phyloP scores from a whole-genome alignment of 1,140 invertebrate genomes.

The Cydia pomonella region DNA sequence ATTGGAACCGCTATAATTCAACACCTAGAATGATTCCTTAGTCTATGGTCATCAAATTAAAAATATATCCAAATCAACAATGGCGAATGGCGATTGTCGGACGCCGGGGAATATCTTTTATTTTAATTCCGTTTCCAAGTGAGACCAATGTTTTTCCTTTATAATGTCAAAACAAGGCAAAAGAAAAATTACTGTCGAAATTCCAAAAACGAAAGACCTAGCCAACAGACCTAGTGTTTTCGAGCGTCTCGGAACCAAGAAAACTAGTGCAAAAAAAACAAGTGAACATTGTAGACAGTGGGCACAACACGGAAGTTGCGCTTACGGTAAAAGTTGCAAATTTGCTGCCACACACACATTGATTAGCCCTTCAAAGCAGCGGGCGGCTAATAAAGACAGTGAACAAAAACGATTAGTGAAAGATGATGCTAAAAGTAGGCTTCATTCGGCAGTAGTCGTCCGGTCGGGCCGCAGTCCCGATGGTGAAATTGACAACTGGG shows the following conservation, averaged over 20 bases:
- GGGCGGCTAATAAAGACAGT: conserved; percentile 85
- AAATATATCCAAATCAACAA: conserved; percentile 41
- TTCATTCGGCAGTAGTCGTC: conserved; percentile 84
- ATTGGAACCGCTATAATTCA: not conserved
- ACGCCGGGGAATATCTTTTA: conserved; percentile 50
- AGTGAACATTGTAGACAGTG: conserved; percentile 88
- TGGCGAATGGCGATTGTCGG: conserved; percentile 38
- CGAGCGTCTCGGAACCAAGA: conserved; percentile 88
- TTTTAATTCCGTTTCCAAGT: conserved; percentile 50
- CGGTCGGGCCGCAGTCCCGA: conserved; percentile 83
- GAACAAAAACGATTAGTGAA: conserved; percentile 82
- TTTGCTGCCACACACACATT: conserved; percentile 87
- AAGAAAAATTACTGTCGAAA: conserved; percentile 88
- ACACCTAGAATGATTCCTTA: not conserved
- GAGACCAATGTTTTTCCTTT: conserved; percentile 73
- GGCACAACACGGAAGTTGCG: conserved; percentile 87
- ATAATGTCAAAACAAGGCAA: conserved; percentile 89
- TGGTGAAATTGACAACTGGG: conserved; percentile 87
- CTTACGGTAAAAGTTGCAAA: conserved; percentile 88
- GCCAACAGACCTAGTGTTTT: conserved; percentile 87
- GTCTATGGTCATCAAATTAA: conserved; percentile 16
- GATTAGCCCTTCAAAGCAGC: conserved; percentile 87
- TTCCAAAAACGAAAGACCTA: conserved; percentile 85
- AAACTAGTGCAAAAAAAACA: conserved; percentile 80
- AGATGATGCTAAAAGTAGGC: conserved; percentile 84